Percentiles rank a stretch among this genome's conserved stretches.
Evolutionary conservation across 2,113 vertebrate species (phyloP).

Genomic region (Trematocara macrostoma): DNA sequence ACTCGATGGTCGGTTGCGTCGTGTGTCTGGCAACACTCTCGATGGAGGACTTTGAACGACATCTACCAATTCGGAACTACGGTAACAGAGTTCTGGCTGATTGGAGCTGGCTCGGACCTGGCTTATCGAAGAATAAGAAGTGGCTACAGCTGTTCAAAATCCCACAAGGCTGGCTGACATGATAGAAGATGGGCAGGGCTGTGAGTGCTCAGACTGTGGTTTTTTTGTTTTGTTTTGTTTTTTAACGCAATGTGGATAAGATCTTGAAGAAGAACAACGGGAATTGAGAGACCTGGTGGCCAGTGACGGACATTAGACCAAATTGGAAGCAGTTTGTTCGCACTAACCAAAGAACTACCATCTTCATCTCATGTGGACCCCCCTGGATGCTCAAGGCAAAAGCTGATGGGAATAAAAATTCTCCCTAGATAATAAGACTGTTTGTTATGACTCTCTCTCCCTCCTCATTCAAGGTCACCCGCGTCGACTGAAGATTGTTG

Average conservation of each 20-base stretch:
- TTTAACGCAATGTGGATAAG: not conserved
- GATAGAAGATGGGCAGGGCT: not conserved
- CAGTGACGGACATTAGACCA: not conserved
- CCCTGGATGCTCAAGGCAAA: not conserved
- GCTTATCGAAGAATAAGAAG: not conserved
- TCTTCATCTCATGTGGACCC: not conserved
- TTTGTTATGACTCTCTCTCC: not conserved
- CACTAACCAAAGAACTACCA: not conserved
- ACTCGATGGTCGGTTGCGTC: not conserved
- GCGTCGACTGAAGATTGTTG: not conserved
- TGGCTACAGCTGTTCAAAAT: not conserved
- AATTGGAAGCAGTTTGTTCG: not conserved
- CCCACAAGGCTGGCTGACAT: not conserved
- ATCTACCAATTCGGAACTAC: rapidly evolving
- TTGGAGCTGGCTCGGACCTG: not conserved
- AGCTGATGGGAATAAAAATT: not conserved
- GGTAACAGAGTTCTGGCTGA: not conserved
- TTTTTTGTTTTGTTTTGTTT: rapidly evolving
- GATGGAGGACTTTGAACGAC: not conserved
- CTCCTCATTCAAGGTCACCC: not conserved
- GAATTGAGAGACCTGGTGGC: not conserved
- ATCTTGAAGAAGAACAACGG: not conserved
- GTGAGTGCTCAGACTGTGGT: rapidly evolving
- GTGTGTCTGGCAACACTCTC: not conserved
- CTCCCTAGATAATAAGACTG: not conserved